Evolutionary conservation across 2,113 vertebrate species (phyloP).

Genomic region (Campylomormyrus tamandua): DNA sequence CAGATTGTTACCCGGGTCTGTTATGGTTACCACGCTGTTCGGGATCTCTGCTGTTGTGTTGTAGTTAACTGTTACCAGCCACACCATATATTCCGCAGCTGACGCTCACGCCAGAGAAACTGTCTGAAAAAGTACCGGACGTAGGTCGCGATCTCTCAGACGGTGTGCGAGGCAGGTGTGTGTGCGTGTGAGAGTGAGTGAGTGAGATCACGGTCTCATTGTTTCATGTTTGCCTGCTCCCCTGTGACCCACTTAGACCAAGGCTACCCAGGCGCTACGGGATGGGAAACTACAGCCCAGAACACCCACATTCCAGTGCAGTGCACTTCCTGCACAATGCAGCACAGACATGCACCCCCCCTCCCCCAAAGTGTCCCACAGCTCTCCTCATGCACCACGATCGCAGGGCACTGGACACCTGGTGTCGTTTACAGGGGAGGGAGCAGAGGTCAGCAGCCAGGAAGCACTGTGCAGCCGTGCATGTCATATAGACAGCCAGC

Average conservation of each 20-base stretch:
- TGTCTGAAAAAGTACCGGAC: not conserved
- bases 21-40: not conserved
- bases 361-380: not conserved
- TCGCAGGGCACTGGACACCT: not conserved
- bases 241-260: conserved; percentile 24
- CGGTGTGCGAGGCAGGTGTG: conserved; percentile 9
- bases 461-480: not conserved
- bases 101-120: not conserved
- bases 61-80: conserved; percentile 34
- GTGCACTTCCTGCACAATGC: conserved; percentile 15
- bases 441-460: not conserved
- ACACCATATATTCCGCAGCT: conserved; percentile 32
- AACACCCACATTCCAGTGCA: conserved; percentile 23
- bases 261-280: conserved; percentile 2
- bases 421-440: not conserved
- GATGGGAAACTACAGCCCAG: conserved; percentile 21
- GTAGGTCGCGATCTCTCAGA: not conserved
- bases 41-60: conserved; percentile 27
- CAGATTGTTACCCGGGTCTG: not conserved
- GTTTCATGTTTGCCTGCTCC: conserved; percentile 16
- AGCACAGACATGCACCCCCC: not conserved
- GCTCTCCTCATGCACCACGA: not conserved
- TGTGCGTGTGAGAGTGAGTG: conserved; percentile 10
- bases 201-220: not conserved
- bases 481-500: not conserved